Percentiles rank a stretch among this genome's conserved stretches.
These are phyloP conservation scores for Notiomystis cincta DNA, from an alignment of 2,113 vertebrate genomes.

Conservation along the genomic window DNA sequence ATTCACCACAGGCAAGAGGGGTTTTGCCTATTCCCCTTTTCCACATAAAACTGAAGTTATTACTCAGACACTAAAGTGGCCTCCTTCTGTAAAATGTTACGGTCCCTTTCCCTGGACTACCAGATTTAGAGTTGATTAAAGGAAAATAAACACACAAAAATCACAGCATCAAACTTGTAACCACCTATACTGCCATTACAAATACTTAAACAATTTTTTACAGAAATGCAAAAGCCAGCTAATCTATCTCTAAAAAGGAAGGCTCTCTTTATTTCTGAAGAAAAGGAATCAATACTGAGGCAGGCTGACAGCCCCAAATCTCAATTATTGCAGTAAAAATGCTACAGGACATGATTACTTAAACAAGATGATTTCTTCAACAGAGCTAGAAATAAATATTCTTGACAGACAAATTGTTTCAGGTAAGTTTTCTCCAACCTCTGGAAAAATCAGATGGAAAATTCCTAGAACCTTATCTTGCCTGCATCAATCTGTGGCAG, in stretches of 20 bases:
- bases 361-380: background rate
- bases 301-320: background rate
- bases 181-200: background rate
- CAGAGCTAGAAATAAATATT: background rate
- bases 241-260: background rate
- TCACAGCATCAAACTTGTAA: background rate
- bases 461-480: background rate
- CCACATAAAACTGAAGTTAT: background rate
- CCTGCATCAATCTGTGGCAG: background rate
- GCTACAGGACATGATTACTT: background rate
- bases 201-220: background rate
- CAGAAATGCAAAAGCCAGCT: background rate
- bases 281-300: background rate
- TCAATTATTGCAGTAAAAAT: background rate
- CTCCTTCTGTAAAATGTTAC: background rate
- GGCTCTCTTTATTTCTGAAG: background rate
- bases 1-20: background rate
- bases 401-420: background rate
- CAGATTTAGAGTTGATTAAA: background rate
- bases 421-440: background rate
- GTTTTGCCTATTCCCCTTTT: background rate
- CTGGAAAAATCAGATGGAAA: background rate
- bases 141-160: background rate
- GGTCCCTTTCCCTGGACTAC: background rate
- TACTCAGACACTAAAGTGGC: background rate